phyloP scores from a whole-genome alignment of 2,888 invertebrate genomes.

The Eupeodes luniger region DNA sequence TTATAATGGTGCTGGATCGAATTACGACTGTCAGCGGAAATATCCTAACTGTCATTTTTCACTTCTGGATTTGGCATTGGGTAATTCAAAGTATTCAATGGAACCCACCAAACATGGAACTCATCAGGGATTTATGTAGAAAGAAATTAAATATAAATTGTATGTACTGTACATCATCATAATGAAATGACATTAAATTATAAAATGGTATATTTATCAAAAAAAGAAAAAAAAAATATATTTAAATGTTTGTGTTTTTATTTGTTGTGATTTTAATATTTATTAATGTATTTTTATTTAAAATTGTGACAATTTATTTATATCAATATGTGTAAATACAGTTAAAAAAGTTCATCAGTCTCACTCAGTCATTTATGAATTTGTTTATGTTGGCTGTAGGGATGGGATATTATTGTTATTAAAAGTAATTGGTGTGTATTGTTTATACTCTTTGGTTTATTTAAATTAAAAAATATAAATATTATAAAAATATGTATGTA shows the following conservation, averaged over 20 bases:
- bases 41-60: slow-evolving; percentile 89
- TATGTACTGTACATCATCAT: neutral
- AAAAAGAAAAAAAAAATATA: no score
- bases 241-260: neutral
- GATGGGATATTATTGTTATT: no score
- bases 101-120: slow-evolving; percentile 78
- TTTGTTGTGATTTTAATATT: neutral
- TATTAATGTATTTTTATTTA: neutral
- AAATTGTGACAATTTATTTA: neutral
- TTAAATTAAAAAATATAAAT: no score
- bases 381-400: no score
- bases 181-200: neutral
- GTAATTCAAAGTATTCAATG: slow-evolving; percentile 85
- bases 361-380: no score
- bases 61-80: slow-evolving; percentile 89
- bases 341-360: no score
- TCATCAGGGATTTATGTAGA: slow-evolving; percentile 38
- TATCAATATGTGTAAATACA: no score
- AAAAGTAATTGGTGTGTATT: no score
- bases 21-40: slow-evolving; percentile 85
- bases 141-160: neutral
- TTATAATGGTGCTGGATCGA: slow-evolving; percentile 84
- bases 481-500: no score
- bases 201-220: neutral
- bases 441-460: no score